phyloP scores from a whole-genome alignment of 2,797 vertebrate species.

The Phrynocephalus guinanensis region DNA sequence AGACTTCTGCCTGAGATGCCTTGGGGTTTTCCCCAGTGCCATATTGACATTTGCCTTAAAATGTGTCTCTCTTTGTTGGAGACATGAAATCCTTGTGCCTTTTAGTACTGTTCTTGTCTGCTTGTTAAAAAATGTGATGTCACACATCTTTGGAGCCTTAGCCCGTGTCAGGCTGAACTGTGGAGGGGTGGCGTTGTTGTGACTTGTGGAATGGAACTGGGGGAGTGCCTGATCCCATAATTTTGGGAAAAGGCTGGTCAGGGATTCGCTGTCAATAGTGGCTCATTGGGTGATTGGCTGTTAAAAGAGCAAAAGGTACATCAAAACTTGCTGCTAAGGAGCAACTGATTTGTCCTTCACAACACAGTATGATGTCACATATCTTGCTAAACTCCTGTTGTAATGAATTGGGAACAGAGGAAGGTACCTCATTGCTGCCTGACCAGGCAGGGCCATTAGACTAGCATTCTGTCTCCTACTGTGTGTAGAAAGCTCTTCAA shows the following conservation, averaged over 20 bases:
- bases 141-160: constrained; percentile 14
- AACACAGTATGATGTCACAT: not conserved
- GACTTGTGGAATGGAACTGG: not conserved
- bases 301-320: not conserved
- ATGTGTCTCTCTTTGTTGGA: not conserved
- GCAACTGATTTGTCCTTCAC: not conserved
- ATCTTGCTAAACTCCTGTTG: not conserved
- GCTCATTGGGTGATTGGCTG: not conserved
- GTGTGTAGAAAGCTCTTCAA: not conserved
- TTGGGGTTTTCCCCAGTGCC: constrained; percentile 32
- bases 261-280: not conserved
- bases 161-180: not conserved
- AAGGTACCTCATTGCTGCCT: constrained; percentile 12
- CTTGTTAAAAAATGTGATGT: not conserved
- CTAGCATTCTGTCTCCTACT: not conserved
- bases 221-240: no score
- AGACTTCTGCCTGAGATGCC: not conserved
- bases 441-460: not conserved
- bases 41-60: constrained; percentile 38
- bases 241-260: not conserved
- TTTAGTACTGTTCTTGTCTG: constrained; percentile 14
- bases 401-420: not conserved
- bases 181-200: not conserved
- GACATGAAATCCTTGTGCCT: constrained; percentile 37
- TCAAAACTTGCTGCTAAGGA: not conserved